Evolutionary conservation across 2,797 vertebrate species (phyloP), one percentile per base, ranked within the genome.

Genomic region (Strix occidentalis): DNA sequence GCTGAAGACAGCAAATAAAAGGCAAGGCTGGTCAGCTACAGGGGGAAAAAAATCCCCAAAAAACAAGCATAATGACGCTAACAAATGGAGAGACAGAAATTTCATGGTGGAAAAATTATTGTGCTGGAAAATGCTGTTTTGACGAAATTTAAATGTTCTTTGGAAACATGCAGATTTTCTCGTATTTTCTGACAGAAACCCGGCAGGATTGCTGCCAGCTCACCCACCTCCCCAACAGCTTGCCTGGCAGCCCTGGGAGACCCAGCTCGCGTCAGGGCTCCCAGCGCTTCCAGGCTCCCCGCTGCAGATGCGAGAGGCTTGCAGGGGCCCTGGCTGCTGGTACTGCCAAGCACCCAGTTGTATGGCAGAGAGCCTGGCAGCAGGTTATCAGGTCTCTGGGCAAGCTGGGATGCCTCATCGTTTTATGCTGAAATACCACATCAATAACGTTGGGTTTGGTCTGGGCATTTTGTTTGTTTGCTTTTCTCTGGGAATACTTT

Each of bases 191-290:
- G 88, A 76, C 48, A 90, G 88, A 76, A 95, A 37, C 16, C 46
- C 26, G 1, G 35, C 35, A 66, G 57, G 80, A 39, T 13, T 50
- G 7, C 31, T 96, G 81, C 74, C 88, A 89, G 68, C 69, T 94
- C 92, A 92, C 43, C 51, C 84, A 92, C 46, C 51, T 93, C 60
- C 51, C 54, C 72, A 76, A 13, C 88, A 96, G 80, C 70, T 93
- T 94, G n/a, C 70, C 85, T 94, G 88, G 90, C 92, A 95, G 90
- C 43, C 77, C 86, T 51, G 39, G 46, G 80, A 48, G 69, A 84
- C 70, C 61, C 74, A 89, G 77, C 29, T 86, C 50, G 2, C 23
- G 0, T 93, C 61, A 94, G 64, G 76, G 45, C 19, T 87, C 41
- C 39, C 84, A 70, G 53, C 3, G 0, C 13, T 91, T 88, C 78